Percentiles rank a stretch among this genome's conserved stretches.
Evolutionary conservation across 2,113 vertebrate genomes (phyloP).

Genomic region (Callorhinus ursinus): DNA sequence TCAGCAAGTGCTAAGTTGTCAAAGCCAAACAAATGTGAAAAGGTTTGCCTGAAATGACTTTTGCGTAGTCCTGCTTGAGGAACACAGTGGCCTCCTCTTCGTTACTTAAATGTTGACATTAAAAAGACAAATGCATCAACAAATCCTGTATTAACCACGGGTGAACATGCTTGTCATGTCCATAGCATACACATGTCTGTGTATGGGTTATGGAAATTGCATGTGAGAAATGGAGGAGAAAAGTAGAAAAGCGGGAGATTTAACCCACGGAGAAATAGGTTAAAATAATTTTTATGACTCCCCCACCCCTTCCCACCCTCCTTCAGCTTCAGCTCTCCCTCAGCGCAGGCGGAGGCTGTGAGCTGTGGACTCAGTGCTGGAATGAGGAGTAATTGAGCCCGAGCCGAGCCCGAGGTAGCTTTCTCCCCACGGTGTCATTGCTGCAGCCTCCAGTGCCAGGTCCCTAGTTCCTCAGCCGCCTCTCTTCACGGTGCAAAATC

Average conservation of each 20-base stretch:
- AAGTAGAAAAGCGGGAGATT: neutral
- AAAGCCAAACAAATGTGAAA: neutral
- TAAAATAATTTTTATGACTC: neutral
- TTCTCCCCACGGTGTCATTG: conserved; percentile 38
- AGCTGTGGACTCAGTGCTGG: conserved; percentile 44
- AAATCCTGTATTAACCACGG: neutral
- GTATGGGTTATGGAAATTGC: neutral
- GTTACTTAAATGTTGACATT: neutral
- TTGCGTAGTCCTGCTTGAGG: neutral
- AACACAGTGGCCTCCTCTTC: neutral
- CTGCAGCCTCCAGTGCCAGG: conserved; percentile 42
- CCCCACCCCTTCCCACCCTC: neutral
- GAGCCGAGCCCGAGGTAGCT: neutral
- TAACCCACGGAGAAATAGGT: neutral
- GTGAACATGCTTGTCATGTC: neutral
- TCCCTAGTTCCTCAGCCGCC: neutral
- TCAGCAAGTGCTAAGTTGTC: neutral
- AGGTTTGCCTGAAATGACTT: conserved; percentile 38
- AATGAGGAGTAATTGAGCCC: conserved; percentile 52
- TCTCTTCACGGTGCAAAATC: neutral
- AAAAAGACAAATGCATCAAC: neutral
- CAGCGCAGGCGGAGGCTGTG: neutral
- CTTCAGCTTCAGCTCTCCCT: neutral
- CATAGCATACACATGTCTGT: neutral
- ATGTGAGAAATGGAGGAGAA: neutral